Conservation (phyloP, 2,888 invertebrate genomes). For the Drosophila formosana region DNA sequence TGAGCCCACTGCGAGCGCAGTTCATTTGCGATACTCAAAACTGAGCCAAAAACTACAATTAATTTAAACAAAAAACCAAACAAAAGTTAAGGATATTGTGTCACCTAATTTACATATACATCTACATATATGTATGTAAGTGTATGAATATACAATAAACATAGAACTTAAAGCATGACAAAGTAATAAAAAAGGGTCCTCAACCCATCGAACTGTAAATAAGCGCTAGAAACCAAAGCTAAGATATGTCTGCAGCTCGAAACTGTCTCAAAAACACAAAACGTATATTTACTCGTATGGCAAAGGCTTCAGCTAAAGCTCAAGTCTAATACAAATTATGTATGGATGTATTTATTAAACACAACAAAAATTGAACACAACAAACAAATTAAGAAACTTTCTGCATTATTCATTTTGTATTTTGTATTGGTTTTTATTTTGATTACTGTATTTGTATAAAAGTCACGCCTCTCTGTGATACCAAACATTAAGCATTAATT, state of each 20-base stretch:
- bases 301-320: slow-evolving; percentile 39
- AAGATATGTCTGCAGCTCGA: slow-evolving; percentile 36
- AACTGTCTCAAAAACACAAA: slow-evolving; percentile 42
- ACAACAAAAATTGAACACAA: slow-evolving; percentile 17
- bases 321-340: slow-evolving; percentile 42
- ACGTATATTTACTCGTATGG: slow-evolving; percentile 44
- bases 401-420: slow-evolving; percentile 55
- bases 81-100: slow-evolving; percentile 38
- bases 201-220: slow-evolving; percentile 40
- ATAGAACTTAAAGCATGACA: slow-evolving; percentile 40
- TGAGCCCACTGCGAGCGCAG: slow-evolving; percentile 68
- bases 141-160: neutral
- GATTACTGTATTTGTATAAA: slow-evolving; percentile 69
- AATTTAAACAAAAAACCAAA: slow-evolving; percentile 43
- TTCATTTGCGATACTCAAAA: slow-evolving; percentile 74
- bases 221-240: slow-evolving; percentile 38
- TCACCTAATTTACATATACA: slow-evolving; percentile 38
- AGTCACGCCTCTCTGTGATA: slow-evolving; percentile 85
- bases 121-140: slow-evolving; percentile 13
- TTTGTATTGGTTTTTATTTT: slow-evolving; percentile 41
- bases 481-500: slow-evolving; percentile 81
- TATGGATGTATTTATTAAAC: slow-evolving; percentile 47
- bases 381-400: slow-evolving; percentile 38
- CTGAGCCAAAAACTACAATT: slow-evolving; percentile 71
- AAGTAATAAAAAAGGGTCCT: slow-evolving; percentile 15